Evolutionary conservation across 2,888 invertebrate genomes (phyloP).

Genomic region (Agriotes lineatus): DNA sequence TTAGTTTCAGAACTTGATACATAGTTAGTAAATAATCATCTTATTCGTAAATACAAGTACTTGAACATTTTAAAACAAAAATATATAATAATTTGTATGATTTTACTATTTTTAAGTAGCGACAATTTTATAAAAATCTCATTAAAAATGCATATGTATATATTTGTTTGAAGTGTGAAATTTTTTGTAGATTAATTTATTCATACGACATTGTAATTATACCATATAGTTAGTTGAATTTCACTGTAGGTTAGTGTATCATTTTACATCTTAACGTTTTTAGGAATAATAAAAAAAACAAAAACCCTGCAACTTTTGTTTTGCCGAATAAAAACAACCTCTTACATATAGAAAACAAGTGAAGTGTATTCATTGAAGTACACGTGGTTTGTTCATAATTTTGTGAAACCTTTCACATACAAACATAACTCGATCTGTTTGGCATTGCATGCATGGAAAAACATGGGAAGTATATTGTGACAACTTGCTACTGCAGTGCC

Average conservation of each 20-base stretch:
- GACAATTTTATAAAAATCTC: not conserved
- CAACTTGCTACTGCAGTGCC: too few relatives aligned
- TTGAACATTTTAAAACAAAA: not conserved
- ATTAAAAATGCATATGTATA: slow-evolving; percentile 7
- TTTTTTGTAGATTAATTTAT: slow-evolving; percentile 19
- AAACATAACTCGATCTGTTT: too few relatives aligned
- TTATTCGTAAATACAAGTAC: not conserved
- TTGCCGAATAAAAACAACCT: not conserved
- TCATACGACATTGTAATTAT: not conserved
- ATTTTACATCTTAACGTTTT: slow-evolving; percentile 15
- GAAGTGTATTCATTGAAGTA: not conserved
- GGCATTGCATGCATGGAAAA: slow-evolving; percentile 1
- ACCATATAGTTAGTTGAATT: slow-evolving; percentile 2
- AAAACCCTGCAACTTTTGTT: slow-evolving; percentile 8
- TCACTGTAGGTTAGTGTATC: slow-evolving; percentile 4
- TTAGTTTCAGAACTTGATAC: too few relatives aligned
- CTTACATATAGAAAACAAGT: not conserved
- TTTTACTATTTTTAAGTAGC: too few relatives aligned
- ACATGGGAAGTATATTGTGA: not conserved
- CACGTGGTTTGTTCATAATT: too few relatives aligned
- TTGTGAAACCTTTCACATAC: too few relatives aligned
- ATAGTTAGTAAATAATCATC: not conserved
- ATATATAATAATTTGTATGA: too few relatives aligned
- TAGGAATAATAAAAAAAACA: slow-evolving; percentile 22
- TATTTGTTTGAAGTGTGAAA: slow-evolving; percentile 4